phyloP scores from a whole-genome alignment of 64 coral and sea anemone species.

The Astreopora myriophthalma region DNA sequence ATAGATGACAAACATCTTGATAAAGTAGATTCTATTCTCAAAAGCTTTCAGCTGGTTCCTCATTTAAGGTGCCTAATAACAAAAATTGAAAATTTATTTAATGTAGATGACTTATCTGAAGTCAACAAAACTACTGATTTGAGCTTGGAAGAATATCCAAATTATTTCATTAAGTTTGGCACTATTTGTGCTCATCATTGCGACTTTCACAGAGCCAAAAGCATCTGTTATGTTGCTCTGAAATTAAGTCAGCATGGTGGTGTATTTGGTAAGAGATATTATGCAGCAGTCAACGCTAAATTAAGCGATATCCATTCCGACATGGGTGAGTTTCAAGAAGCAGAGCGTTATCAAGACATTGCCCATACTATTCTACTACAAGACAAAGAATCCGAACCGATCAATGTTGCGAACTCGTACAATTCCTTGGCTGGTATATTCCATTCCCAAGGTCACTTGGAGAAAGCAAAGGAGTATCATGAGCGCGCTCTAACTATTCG shows the following conservation, averaged over 20 bases:
- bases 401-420: no score
- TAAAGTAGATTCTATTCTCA: neutral
- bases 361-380: no score
- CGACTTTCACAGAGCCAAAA: neutral
- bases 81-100: neutral
- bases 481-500: no score
- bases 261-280: neutral
- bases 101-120: neutral
- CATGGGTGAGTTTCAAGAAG: neutral
- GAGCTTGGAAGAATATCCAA: neutral
- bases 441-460: neutral
- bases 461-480: neutral
- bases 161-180: neutral
- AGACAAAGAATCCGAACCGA: no score
- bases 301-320: neutral
- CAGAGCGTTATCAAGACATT: no score
- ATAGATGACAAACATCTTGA: neutral
- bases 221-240: neutral
- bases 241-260: neutral
- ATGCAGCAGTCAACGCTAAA: rapidly evolving
- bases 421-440: no score
- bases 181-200: neutral
- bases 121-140: neutral
- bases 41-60: neutral
- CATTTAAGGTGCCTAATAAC: neutral